Percentiles rank a stretch among this genome's conserved stretches.
These are phyloP conservation scores for Callimorpha dominula DNA, from an alignment of 2,888 invertebrate genomes.

Conservation along the genomic window DNA sequence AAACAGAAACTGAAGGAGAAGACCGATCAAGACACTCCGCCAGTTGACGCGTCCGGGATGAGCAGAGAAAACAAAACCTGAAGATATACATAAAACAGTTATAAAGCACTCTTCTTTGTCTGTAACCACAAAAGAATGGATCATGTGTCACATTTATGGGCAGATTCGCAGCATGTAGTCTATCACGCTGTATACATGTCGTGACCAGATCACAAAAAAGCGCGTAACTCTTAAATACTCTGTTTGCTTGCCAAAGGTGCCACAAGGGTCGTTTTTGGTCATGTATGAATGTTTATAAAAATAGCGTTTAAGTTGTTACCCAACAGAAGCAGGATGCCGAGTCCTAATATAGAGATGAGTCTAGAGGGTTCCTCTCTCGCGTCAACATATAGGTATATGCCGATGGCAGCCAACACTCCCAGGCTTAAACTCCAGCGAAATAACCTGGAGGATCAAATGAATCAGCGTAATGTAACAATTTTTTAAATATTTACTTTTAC, in stretches of 20 bases:
- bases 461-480: no score
- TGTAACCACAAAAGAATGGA: no score
- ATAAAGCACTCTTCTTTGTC: no score
- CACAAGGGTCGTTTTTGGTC: no score
- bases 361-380: constrained; percentile 85
- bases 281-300: no score
- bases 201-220: no score
- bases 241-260: no score
- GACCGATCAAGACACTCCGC: constrained; percentile 93
- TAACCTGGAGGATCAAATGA: constrained; percentile 68
- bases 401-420: constrained; percentile 79
- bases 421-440: constrained; percentile 76
- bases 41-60: constrained; percentile 89
- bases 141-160: no score
- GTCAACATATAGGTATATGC: constrained; percentile 89
- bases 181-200: no score
- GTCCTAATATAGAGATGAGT: constrained; percentile 90
- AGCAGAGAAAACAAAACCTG: constrained; percentile 79
- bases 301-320: constrained; percentile 56
- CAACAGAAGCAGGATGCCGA: constrained; percentile 87
- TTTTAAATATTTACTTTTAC: no score
- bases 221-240: no score
- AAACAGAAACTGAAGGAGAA: constrained; percentile 93
- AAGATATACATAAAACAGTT: not conserved
- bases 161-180: no score